Base-by-base conservation (phyloP, 2,888 invertebrate genomes). In the Piscicola geometra region DNA sequence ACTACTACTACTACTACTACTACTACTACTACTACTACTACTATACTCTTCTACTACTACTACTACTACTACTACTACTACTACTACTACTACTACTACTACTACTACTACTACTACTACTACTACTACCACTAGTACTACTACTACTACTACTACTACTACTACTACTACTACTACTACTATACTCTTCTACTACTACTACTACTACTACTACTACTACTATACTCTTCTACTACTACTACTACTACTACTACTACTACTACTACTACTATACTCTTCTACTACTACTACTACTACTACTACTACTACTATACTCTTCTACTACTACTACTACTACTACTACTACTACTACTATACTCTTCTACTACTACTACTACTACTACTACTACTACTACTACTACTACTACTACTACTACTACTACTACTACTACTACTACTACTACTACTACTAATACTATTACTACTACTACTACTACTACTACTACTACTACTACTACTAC, bases 181-280 rank as follows among this genome's bases (percentile, higher is more conserved):
- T n/a, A n/a, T n/a, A n/a, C n/a, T n/a, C n/a, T n/a, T n/a, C n/a
- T n/a, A n/a, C n/a, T n/a, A n/a, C n/a, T n/a, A n/a, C n/a, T n/a
- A n/a, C n/a, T 25, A 56, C 60, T 25, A 21, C 60, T 21, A 18
- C 67, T 33, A 21, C 15, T 21, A 2, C 3, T n/a, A n/a, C 52
- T n/a, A n/a, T n/a, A n/a, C n/a, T n/a, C n/a, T n/a, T n/a, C n/a
- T 75, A 36, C 5, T 71, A 5, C 52, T 75, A 36, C 52, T 75
- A 35, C 5, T 75, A 15, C 18, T 25, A 56, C 60, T 25, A 21
- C 60, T 21, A 18, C 67, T 33, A 21, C 15, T 21, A 2, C 3
- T n/a, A n/a, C 52, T 25, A 56, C 60, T 25, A 21, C 60, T 21
- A 18, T n/a, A n/a, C n/a, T n/a, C n/a, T n/a, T n/a, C n/a, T n/a